phyloP scores from a whole-genome alignment of 2,797 vertebrate genomes.

The Ctenopoma kingsleyae region DNA sequence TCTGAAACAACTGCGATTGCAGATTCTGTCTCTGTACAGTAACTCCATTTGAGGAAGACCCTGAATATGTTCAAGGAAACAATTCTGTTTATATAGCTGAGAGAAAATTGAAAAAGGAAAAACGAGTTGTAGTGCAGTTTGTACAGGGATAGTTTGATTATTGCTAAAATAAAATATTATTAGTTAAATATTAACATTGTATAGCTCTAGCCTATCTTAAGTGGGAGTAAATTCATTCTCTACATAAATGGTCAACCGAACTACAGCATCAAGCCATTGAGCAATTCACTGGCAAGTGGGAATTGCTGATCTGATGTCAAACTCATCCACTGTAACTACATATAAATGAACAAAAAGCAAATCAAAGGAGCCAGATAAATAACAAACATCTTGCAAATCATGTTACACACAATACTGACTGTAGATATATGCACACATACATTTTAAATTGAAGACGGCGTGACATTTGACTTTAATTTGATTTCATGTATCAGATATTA shows the following conservation, averaged over 20 bases:
- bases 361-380: too few species aligned
- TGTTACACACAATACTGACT: not conserved
- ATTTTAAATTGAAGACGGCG: too few species aligned
- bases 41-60: not conserved
- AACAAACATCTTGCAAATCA: too few species aligned
- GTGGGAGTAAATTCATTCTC: slow-evolving; percentile 23
- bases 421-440: too few species aligned
- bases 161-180: slow-evolving; percentile 5
- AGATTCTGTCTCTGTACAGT: slow-evolving; percentile 6
- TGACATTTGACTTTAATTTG: not conserved
- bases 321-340: too few species aligned
- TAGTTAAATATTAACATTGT: slow-evolving; percentile 8
- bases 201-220: slow-evolving; percentile 26
- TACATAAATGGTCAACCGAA: slow-evolving; percentile 3
- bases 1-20: slow-evolving; percentile 18
- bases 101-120: slow-evolving; percentile 6
- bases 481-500: not conserved
- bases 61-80: slow-evolving; percentile 11
- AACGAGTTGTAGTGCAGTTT: not conserved
- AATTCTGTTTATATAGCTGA: too few species aligned
- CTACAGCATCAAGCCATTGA: slow-evolving; percentile 10
- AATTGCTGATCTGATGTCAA: too few species aligned
- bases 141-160: slow-evolving; percentile 11
- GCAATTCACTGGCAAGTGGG: too few species aligned
- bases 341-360: too few species aligned